phyloP scores from a whole-genome alignment of 2,113 vertebrate species.

The Lophochroa leadbeateri region DNA sequence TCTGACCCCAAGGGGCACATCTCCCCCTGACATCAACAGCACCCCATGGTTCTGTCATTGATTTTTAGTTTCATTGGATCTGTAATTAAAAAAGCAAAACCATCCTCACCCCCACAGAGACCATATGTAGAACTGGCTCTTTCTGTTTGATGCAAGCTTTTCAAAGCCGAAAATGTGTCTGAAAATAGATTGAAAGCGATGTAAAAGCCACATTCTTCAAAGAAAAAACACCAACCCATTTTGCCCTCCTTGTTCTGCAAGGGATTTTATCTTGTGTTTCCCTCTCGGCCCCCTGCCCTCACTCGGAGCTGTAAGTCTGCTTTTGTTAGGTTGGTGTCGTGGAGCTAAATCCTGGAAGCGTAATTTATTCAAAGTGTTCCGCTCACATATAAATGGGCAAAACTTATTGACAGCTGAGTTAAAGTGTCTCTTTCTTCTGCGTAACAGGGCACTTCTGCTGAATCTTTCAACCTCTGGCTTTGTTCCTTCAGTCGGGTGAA shows the following conservation, averaged over 20 bases:
- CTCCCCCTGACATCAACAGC: no score
- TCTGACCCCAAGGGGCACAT: no score
- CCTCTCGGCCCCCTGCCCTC: neutral
- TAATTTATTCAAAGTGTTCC: slow-evolving; percentile 62
- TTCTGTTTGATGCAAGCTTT: neutral
- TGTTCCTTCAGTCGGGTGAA: slow-evolving; percentile 13
- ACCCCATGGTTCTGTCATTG: neutral
- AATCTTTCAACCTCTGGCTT: slow-evolving; percentile 31
- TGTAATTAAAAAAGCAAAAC: neutral
- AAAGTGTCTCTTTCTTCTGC: slow-evolving; percentile 62
- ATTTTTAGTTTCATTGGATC: neutral
- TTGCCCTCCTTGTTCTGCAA: neutral
- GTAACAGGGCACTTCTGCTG: slow-evolving; percentile 33
- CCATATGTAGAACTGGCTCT: neutral
- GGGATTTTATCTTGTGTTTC: slow-evolving; percentile 25
- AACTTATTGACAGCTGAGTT: slow-evolving; percentile 61
- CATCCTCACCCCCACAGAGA: neutral
- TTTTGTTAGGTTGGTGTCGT: slow-evolving; percentile 14
- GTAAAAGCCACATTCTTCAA: neutral
- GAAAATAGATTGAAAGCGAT: slow-evolving; percentile 14
- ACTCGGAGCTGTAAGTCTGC: neutral
- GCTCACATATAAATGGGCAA: slow-evolving; percentile 56
- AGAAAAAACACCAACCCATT: neutral
- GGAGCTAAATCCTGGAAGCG: slow-evolving; percentile 47
- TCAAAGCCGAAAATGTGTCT: neutral